Conservation (phyloP, 2,797 vertebrate genomes). For the Molossus molossus region DNA sequence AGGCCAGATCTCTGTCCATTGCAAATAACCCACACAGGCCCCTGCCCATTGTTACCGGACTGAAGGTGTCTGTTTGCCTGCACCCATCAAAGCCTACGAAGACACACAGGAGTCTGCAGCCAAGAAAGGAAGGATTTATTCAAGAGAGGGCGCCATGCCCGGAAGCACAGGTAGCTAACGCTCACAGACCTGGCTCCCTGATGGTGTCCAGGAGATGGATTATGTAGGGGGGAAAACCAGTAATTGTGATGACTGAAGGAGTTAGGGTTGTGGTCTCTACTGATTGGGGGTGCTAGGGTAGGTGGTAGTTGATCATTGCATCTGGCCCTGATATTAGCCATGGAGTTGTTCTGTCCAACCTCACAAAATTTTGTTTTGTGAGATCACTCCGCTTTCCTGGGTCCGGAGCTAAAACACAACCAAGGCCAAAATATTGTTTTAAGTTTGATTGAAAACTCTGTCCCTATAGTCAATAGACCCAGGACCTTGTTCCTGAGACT, state of each 20-base stretch:
- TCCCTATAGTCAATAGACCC: not conserved
- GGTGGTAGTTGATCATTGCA: not conserved
- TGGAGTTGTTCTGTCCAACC: not conserved
- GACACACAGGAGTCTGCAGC: not conserved
- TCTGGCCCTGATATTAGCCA: not conserved
- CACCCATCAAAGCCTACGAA: not conserved
- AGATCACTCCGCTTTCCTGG: not conserved
- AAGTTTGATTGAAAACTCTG: not conserved
- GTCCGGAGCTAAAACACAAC: not conserved
- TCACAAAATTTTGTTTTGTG: not conserved
- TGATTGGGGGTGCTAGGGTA: not conserved
- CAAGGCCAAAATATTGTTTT: not conserved
- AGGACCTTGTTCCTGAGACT: not conserved
- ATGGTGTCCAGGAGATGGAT: not conserved
- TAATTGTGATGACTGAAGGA: not conserved
- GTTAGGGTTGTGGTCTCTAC: not conserved
- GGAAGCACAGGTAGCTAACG: not conserved
- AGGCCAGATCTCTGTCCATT: not conserved
- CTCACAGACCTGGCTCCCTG: not conserved
- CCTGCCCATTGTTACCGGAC: not conserved
- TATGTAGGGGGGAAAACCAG: not conserved
- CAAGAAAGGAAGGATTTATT: not conserved
- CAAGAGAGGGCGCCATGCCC: not conserved
- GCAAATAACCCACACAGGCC: not conserved
- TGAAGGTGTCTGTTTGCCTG: not conserved